phyloP scores from a whole-genome alignment of 2,797 vertebrate genomes.

The Nyctalus aviator region DNA sequence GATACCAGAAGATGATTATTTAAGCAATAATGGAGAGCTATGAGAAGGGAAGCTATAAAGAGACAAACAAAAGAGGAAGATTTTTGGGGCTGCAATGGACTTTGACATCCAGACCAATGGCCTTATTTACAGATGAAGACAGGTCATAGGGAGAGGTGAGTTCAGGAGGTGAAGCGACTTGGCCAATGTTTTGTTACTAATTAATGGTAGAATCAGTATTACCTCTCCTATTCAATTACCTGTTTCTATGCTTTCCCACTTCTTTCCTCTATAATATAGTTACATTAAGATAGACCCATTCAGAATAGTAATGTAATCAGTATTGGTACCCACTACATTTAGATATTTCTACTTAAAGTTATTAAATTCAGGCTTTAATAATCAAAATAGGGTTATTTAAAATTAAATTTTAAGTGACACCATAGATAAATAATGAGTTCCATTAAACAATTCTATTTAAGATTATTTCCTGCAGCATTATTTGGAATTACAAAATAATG shows the following conservation, averaged over 20 bases:
- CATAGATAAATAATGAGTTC: background rate
- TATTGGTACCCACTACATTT: background rate
- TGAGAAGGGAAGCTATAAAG: background rate
- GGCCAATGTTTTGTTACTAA: background rate
- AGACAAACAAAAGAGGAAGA: background rate
- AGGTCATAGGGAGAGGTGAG: background rate
- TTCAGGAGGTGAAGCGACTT: background rate
- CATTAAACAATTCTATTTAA: conserved; percentile 27
- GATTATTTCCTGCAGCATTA: background rate
- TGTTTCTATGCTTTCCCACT: background rate
- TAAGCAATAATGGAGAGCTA: background rate
- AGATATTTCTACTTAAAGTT: background rate
- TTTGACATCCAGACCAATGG: background rate
- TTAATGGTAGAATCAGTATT: background rate
- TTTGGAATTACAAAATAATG: background rate
- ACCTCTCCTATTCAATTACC: background rate
- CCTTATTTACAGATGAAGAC: background rate
- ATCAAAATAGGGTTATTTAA: background rate
- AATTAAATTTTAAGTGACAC: background rate
- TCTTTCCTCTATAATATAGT: background rate
- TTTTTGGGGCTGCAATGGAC: background rate
- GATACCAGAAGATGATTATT: background rate
- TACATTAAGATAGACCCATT: background rate
- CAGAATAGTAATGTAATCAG: background rate
- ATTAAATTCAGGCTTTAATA: background rate